Evolutionary conservation across 2,888 invertebrate genomes (phyloP), one percentile per base, ranked within the genome.

Genomic region (Hybos culiciformis): DNA sequence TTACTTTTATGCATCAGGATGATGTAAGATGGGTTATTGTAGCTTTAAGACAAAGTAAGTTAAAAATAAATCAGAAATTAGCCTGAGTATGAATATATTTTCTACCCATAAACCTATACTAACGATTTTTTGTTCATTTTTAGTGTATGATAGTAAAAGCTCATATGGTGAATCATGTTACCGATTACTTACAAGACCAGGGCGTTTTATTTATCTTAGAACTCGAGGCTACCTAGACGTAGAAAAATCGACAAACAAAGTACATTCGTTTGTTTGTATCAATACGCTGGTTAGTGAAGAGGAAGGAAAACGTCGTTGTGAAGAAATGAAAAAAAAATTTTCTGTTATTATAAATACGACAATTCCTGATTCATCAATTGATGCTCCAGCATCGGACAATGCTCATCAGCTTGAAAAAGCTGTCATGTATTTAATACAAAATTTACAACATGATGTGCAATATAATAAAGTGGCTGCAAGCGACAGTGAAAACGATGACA

Each of bases 21-120:
- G 91, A 92, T 69, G 83, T 85, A 3, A 77, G 83, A 55, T 88
- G 86, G 83, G 84, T 88, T 0, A 80, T 88, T 60, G 82, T 88
- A 56, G 88, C 87, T 1, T 71, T 91, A 44, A 70, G 85, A 52
- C 85, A 88, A 68, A 91, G 83, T 83, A 67, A 72, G 75, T 69
- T 41, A 4, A 5, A 24, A 14, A 17, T 4, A 26, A 29, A 18
- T 15, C 21, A 33, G 18, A 34, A 11, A 38, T 24, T 14, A n/a
- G 7, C 12, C 12, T 15, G n/a, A n/a, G 29, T 36, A 19, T 3
- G 18, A 9, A 15, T 26, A 4, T 14, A 29, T 17, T 34, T 38
- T 43, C 39, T 42, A 5, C 20, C 20, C n/a, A 24, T 21, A 12
- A 26, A 17, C 40, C 31, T 40, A 39, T 14, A 40, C 32, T 39